A percentile compares a stretch with the other conserved stretches of the same genome.
phyloP scores from a whole-genome alignment of 1,140 invertebrate genomes.

The Adelges cooleyi region DNA sequence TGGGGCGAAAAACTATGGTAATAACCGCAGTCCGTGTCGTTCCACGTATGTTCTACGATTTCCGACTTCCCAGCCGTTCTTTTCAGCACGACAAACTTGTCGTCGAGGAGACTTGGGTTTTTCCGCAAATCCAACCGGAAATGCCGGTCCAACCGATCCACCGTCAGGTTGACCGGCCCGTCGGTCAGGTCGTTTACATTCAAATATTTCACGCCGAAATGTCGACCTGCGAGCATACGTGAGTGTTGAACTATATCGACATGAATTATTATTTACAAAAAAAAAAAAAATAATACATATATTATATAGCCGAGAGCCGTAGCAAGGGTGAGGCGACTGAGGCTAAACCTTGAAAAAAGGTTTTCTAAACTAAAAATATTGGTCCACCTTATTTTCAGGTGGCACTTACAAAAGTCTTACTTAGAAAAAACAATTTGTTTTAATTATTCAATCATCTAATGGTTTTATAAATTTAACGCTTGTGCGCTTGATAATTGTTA shows the following conservation, averaged over 20 bases:
- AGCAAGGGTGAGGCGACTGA: too few species aligned
- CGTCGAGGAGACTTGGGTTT: slow-evolving; percentile 26
- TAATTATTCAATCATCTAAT: too few species aligned
- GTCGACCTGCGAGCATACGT: not conserved
- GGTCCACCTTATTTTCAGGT: too few species aligned
- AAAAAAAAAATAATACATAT: too few species aligned
- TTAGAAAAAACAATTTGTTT: too few species aligned
- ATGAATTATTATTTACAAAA: not conserved
- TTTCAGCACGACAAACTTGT: slow-evolving; percentile 30
- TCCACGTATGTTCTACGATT: not conserved
- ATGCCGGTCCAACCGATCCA: not conserved
- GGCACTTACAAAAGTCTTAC: too few species aligned
- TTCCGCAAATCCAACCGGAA: slow-evolving; percentile 29
- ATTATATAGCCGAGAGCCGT: too few species aligned
- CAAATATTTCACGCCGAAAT: slow-evolving; percentile 13
- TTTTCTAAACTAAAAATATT: too few species aligned
- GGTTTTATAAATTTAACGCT: too few species aligned
- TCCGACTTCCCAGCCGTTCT: slow-evolving; percentile 13
- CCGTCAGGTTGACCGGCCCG: slow-evolving; percentile 14
- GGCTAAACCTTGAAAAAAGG: too few species aligned
- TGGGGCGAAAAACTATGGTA: slow-evolving; percentile 30
- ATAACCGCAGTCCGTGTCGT: slow-evolving; percentile 31
- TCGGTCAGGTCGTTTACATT: not conserved
- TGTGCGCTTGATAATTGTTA: too few species aligned
- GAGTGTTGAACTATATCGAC: too few species aligned